A percentile compares a stretch with the other conserved stretches of the same genome.
Conservation (phyloP, 2,113 vertebrate genomes). For the Coreoperca whiteheadi region DNA sequence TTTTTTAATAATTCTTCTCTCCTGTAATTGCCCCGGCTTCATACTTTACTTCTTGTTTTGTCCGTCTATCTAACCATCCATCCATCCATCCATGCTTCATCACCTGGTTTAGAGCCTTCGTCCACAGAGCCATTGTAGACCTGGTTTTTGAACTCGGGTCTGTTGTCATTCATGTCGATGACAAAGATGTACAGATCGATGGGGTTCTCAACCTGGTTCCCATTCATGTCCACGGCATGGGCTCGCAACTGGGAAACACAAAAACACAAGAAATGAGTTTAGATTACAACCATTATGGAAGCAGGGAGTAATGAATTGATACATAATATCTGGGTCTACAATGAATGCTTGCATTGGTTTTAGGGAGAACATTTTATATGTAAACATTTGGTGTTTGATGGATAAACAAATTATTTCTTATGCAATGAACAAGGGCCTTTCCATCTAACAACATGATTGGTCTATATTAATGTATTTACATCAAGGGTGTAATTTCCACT, state of each 20-base stretch:
- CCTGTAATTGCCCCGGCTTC: background rate
- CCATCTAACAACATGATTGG: background rate
- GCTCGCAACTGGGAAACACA: constrained; percentile 88
- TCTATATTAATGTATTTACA: background rate
- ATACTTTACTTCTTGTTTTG: background rate
- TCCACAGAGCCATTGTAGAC: constrained; percentile 97
- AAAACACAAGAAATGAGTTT: background rate
- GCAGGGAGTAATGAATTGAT: background rate
- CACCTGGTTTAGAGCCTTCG: constrained; percentile 97
- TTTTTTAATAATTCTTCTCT: background rate
- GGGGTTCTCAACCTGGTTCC: constrained; percentile 98
- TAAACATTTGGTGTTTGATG: constrained; percentile 11
- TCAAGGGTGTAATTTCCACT: background rate
- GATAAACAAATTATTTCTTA: background rate
- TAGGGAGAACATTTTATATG: background rate
- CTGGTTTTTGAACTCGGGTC: constrained; percentile 95
- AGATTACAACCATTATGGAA: background rate
- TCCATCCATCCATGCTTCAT: background rate
- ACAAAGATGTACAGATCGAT: constrained; percentile 99
- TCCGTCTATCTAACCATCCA: constrained; percentile 5
- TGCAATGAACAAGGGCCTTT: background rate
- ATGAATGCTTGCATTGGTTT: background rate
- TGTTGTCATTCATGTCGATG: constrained; percentile 99
- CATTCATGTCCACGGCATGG: constrained; percentile 98
- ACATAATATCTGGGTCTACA: background rate